Evolutionary conservation across 2,797 vertebrate species (phyloP).

Genomic region (Sebastes kiyomatsui): DNA sequence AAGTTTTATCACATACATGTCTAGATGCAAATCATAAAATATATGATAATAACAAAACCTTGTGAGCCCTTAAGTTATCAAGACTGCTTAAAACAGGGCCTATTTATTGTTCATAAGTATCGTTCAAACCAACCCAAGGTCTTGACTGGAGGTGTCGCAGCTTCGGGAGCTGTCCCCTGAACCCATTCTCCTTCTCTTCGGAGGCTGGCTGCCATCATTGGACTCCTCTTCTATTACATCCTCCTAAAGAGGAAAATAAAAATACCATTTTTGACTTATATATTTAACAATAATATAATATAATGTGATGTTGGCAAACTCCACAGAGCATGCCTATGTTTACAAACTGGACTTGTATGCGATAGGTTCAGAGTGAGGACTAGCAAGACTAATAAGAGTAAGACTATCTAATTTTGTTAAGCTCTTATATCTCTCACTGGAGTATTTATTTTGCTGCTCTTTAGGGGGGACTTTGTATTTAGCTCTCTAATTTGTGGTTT

Average conservation of each 20-base stretch:
- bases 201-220: conserved; percentile 93
- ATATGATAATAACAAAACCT: background rate
- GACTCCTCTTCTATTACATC: conserved; percentile 93
- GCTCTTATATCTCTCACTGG: background rate
- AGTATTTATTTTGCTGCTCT: background rate
- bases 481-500: background rate
- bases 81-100: background rate
- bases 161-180: conserved; percentile 97
- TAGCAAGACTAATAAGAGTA: background rate
- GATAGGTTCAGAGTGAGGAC: background rate
- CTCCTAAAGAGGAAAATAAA: conserved; percentile 78
- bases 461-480: background rate
- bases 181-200: conserved; percentile 94
- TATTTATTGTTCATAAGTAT: background rate
- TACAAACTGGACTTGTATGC: background rate
- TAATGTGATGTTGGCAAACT: background rate
- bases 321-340: background rate
- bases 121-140: conserved; percentile 86
- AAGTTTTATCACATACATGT: background rate
- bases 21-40: background rate
- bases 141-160: conserved; percentile 93
- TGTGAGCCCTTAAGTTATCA: background rate
- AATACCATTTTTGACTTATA: background rate
- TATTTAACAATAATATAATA: background rate
- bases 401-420: background rate